Conservation (phyloP, 2,888 invertebrate species). For the Meiosimyza platycephala region DNA sequence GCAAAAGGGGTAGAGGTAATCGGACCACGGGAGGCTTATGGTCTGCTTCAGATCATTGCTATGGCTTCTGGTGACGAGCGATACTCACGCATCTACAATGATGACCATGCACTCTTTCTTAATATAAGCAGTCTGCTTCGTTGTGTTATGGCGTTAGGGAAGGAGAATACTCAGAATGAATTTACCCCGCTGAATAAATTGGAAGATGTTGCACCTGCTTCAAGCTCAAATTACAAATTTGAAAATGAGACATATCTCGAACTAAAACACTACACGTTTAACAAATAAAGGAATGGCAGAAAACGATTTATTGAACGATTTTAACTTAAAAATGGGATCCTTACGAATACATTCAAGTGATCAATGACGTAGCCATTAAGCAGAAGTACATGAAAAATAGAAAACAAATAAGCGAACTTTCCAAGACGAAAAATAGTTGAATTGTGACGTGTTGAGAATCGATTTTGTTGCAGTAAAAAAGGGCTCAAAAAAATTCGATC, state of each 20-base stretch:
- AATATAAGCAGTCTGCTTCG: slow-evolving; percentile 80
- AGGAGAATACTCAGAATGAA: slow-evolving; percentile 73
- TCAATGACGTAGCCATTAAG: not conserved
- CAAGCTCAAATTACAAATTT: slow-evolving; percentile 56
- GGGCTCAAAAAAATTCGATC: no score
- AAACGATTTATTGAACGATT: slow-evolving; percentile 75
- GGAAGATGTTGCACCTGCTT: slow-evolving; percentile 71
- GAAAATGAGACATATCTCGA: slow-evolving; percentile 83
- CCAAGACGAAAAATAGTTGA: no score
- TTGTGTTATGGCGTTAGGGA: slow-evolving; percentile 78
- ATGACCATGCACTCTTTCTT: slow-evolving; percentile 77
- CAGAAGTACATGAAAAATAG: no score
- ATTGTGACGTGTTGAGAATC: no score
- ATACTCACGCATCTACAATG: slow-evolving; percentile 72
- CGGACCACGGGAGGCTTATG: slow-evolving; percentile 77
- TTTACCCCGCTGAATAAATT: slow-evolving; percentile 81
- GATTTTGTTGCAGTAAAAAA: no score
- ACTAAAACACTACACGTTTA: slow-evolving; percentile 76
- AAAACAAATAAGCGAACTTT: no score
- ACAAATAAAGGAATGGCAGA: slow-evolving; percentile 77
- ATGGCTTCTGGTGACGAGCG: slow-evolving; percentile 74
- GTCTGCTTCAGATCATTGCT: slow-evolving; percentile 77
- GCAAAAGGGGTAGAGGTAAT: slow-evolving; percentile 70
- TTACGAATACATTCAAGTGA: slow-evolving; percentile 58
- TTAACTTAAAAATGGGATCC: slow-evolving; percentile 72